phyloP scores from a whole-genome alignment of 1,140 invertebrate species.

The Bombus huntii region DNA sequence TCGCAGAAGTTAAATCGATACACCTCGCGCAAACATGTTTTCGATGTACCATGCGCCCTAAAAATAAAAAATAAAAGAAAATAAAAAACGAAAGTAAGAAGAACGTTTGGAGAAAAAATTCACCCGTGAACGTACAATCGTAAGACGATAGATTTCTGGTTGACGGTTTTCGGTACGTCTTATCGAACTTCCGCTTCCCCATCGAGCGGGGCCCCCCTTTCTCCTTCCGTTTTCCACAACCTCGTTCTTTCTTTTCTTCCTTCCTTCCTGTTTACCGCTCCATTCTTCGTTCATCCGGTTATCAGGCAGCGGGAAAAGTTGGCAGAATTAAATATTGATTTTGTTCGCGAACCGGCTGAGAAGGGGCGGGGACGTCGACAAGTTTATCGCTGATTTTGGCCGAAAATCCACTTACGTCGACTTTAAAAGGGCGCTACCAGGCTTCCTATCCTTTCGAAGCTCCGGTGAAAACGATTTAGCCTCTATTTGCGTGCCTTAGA shows the following conservation, averaged over 20 bases:
- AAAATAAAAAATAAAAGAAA: too few relatives aligned
- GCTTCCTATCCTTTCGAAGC: background rate
- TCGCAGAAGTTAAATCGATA: background rate
- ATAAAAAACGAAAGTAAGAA: background rate
- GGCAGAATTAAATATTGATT: conserved; percentile 70
- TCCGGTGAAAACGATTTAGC: conserved; percentile 21
- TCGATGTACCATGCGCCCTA: fast-evolving
- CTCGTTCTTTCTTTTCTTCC: conserved; percentile 15
- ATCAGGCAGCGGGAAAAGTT: conserved; percentile 57
- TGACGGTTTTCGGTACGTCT: conserved; percentile 18
- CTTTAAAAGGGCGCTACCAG: conserved; percentile 46
- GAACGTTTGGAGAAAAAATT: conserved; percentile 25
- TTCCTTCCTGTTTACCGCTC: conserved; percentile 17
- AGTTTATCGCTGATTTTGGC: conserved; percentile 58
- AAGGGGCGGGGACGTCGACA: background rate
- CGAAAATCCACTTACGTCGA: conserved; percentile 60
- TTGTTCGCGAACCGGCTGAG: conserved; percentile 42
- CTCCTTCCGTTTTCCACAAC: conserved; percentile 9
- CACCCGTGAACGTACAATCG: background rate
- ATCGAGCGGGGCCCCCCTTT: conserved; percentile 29
- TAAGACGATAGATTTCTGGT: conserved; percentile 27
- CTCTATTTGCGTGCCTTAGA: conserved; percentile 1
- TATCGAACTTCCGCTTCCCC: conserved; percentile 1
- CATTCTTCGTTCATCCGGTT: conserved; percentile 28
- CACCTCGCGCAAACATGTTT: background rate